Evolutionary conservation across 2,888 invertebrate genomes (phyloP).

Genomic region (Rhopalosiphum nymphaeae): DNA sequence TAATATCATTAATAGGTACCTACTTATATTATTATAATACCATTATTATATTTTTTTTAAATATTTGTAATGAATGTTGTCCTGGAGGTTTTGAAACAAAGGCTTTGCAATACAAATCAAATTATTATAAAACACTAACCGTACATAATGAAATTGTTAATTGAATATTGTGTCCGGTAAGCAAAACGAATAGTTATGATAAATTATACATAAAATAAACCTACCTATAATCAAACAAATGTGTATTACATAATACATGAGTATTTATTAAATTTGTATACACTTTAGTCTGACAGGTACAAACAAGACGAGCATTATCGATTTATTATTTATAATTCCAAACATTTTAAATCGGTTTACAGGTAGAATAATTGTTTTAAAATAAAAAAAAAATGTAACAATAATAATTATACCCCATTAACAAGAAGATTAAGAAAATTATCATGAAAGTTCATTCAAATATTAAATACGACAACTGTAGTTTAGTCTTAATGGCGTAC

Average conservation of each 20-base stretch:
- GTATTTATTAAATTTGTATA: not conserved
- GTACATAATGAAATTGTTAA: not conserved
- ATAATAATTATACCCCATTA: not conserved
- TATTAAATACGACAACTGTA: not conserved
- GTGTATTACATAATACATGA: conserved; percentile 1
- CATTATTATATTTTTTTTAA: not conserved
- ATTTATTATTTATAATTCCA: not conserved
- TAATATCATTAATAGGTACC: not conserved
- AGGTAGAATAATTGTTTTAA: not conserved
- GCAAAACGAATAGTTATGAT: not conserved
- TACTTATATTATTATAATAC: not conserved
- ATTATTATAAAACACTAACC: not conserved
- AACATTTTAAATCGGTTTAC: not conserved
- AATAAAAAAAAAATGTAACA: not conserved
- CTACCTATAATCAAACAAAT: not conserved
- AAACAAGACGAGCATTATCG: not conserved
- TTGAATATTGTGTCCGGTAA: not conserved
- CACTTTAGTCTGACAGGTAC: not conserved
- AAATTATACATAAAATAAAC: not conserved
- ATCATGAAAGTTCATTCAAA: not conserved
- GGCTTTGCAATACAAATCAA: not conserved
- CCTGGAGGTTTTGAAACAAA: not conserved
- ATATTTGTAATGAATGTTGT: not conserved
- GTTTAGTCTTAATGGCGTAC: not conserved
- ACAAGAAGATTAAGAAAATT: not conserved